Evolutionary conservation across 2,888 invertebrate genomes (phyloP), one percentile per base, ranked within the genome.

Genomic region (Euzetes globulus): DNA sequence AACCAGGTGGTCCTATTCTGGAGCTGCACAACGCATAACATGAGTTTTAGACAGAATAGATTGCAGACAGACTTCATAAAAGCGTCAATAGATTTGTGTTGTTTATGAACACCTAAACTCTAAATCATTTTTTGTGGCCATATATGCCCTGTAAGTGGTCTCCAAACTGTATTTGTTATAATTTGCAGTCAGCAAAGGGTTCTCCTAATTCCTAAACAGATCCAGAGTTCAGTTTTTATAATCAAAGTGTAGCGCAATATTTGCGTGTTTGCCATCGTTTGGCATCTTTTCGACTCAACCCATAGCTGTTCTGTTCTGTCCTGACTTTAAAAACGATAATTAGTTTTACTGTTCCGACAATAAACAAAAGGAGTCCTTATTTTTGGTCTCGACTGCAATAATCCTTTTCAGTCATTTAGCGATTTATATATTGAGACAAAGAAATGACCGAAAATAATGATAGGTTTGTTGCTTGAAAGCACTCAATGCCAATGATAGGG

Each of bases 201-300:
- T 37, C 33, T 27, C 17, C 25, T 22, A 68, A 68, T 65, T 41
- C 19, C 45, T 25, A 41, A 1, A n/a, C 19, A n/a, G 41, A 41
- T 68, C n/a, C 68, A 68, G 41, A 68, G 68, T 68, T 68, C 45
- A 68, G 19, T 68, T 68, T 68, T 68, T 68, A 68, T 68, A 17
- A 68, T 68, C 41, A 68, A 68, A 68, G 15, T 68, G 68, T 45
- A 41, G 37, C 37, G 65, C 6, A 68, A 41, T 68, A 68, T 68
- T 68, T 68, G 68, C 68, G 68, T 68, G 68, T 45, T 68, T 45
- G 45, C 22, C 33, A 68, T 45, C 41, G 19, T 45, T 68, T 45
- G 58, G 58, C 19, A 58, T 58, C 22, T 13, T 22, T 58, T 58
- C 13, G 22, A 22, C 22, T 63, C 68, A 68, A 25, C 45, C 41